Conservation (phyloP, 1,140 invertebrate species). For the Conus betulinus region DNA sequence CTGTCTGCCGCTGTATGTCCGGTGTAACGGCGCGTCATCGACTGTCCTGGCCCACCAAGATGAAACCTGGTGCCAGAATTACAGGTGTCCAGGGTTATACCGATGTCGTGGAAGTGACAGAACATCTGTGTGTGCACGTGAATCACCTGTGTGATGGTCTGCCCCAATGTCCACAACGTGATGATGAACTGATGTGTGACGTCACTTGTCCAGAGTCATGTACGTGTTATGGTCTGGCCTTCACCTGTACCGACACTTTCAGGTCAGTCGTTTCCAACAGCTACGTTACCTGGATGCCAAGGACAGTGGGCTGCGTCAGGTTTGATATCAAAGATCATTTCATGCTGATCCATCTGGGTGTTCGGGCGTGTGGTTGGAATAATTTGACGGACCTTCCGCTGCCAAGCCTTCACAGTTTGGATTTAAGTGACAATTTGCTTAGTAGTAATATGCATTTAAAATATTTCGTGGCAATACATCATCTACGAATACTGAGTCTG, state of each 20-base stretch:
- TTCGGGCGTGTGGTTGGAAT: not conserved
- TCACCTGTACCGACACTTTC: slow-evolving; percentile 1
- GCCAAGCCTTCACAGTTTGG: not conserved
- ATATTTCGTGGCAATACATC: not conserved
- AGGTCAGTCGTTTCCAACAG: not conserved
- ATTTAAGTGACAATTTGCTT: slow-evolving; percentile 33
- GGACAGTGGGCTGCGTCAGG: not conserved
- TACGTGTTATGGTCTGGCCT: slow-evolving; percentile 17
- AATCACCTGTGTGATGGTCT: not conserved
- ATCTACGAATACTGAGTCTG: not conserved
- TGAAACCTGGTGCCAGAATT: not conserved
- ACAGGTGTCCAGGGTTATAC: slow-evolving; percentile 19
- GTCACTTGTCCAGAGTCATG: slow-evolving; percentile 35
- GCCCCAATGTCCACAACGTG: slow-evolving; percentile 34
- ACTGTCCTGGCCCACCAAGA: slow-evolving; percentile 18
- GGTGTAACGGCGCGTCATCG: slow-evolving; percentile 13
- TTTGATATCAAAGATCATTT: not conserved
- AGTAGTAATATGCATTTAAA: not conserved
- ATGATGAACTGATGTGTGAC: slow-evolving; percentile 40
- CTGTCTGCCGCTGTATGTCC: slow-evolving; percentile 12
- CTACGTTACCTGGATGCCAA: slow-evolving; percentile 12
- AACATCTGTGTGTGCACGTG: slow-evolving; percentile 6
- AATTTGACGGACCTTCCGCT: not conserved
- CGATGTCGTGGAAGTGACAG: not conserved
- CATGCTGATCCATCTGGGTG: slow-evolving; percentile 21